Conservation (phyloP, 2,797 vertebrate species). For the Betta splendens region DNA sequence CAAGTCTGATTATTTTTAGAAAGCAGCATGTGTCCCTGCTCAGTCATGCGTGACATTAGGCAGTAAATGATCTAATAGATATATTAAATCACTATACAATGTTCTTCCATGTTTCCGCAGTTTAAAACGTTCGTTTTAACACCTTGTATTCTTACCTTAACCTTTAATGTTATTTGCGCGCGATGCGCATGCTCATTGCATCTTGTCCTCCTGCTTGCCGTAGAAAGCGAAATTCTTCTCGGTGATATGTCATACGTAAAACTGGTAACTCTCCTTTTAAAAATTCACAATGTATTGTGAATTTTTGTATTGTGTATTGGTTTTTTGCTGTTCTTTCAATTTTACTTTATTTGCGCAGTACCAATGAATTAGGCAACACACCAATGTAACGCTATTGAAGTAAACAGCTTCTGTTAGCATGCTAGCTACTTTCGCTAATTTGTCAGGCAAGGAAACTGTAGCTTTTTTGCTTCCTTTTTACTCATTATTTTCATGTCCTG, state of each 20-base stretch:
- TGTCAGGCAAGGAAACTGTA: neutral
- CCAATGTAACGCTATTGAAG: neutral
- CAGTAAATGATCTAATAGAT: too few relatives aligned
- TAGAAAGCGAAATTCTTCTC: conserved; percentile 39
- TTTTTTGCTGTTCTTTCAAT: neutral
- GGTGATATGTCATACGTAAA: conserved; percentile 57
- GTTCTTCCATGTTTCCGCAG: too few relatives aligned
- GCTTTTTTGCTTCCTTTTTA: neutral
- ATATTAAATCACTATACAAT: too few relatives aligned
- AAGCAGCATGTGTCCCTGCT: too few relatives aligned
- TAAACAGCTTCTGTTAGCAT: conserved; percentile 41
- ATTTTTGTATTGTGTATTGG: too few relatives aligned
- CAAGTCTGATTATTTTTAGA: too few relatives aligned
- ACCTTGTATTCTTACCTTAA: too few relatives aligned
- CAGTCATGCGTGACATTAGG: too few relatives aligned
- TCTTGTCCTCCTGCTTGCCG: conserved; percentile 2
- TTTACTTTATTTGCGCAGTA: fast-evolving
- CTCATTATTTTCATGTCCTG: fast-evolving
- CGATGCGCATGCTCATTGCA: neutral
- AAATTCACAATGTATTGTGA: neutral
- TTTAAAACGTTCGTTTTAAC: too few relatives aligned
- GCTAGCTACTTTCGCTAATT: conserved; percentile 24
- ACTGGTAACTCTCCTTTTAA: conserved; percentile 42
- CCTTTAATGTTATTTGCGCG: too few relatives aligned
- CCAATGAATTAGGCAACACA: fast-evolving